Percentiles rank a stretch among this genome's conserved stretches.
These are phyloP conservation scores for Sinohyriopsis cumingii DNA, from an alignment of 2,888 invertebrate genomes.

Conservation along the genomic window DNA sequence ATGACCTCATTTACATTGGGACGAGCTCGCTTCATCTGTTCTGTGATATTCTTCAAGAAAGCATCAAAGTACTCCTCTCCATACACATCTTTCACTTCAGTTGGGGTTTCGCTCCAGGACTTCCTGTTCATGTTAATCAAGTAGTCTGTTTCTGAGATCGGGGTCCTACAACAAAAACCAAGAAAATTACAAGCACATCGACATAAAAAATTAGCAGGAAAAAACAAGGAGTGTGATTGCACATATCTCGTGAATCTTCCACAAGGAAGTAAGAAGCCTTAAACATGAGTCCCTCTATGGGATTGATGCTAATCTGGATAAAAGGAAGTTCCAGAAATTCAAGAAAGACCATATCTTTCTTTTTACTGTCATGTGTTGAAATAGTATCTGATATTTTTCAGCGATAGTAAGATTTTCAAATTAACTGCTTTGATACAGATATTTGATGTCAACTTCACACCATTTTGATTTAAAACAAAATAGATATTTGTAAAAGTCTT, in stretches of 20 bases:
- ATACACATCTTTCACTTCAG: conserved; percentile 62
- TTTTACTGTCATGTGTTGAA: too few species aligned
- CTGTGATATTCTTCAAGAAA: conserved; percentile 52
- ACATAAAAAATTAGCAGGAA: not conserved
- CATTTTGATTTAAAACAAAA: too few species aligned
- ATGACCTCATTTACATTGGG: conserved; percentile 59
- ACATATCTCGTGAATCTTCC: not conserved
- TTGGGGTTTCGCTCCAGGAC: conserved; percentile 64
- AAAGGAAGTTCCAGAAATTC: too few species aligned
- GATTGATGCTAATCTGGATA: too few species aligned
- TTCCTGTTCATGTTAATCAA: conserved; percentile 55
- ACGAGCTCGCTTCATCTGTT: conserved; percentile 59
- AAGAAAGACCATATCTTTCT: too few species aligned
- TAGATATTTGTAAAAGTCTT: too few species aligned
- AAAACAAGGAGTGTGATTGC: not conserved
- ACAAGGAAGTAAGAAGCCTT: not conserved
- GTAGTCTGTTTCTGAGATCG: conserved; percentile 50
- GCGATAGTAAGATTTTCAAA: too few species aligned
- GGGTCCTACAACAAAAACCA: conserved; percentile 46
- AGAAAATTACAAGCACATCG: not conserved
- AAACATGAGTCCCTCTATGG: too few species aligned
- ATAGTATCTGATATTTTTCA: too few species aligned
- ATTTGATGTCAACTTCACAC: too few species aligned
- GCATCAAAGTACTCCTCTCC: conserved; percentile 66
- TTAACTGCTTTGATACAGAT: too few species aligned